Base-by-base conservation (phyloP, 1,140 invertebrate species). In the Steinernema khuongi region DNA sequence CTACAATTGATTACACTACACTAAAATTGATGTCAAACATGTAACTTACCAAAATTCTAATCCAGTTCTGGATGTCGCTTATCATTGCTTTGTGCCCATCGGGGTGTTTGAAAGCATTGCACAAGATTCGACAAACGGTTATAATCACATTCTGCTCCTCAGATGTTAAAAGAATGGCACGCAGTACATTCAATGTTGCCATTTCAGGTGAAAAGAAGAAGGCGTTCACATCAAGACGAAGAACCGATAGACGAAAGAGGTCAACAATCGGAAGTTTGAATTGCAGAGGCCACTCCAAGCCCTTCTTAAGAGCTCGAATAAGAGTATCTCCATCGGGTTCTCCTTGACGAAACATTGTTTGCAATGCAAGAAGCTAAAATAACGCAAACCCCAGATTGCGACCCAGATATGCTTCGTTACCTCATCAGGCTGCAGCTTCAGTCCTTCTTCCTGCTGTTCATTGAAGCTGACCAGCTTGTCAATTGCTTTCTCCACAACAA, bases 201-300 rank as follows among this genome's bases (percentile, higher is more conserved):
- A 67, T 44, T 71, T 41, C 71, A 32, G 33, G 60, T 1, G 76
- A 73, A 68, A 79, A 84, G 68, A 82, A 83, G 32, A 76, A 76
- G 29, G 68, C 36, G 43, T 84, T 83, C 1, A 84, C 28, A 2
- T 70, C 50, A 26, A 31, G 41, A 68, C 81, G 72, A 2, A 83
- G 71, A 1, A 83, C 66, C 1, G 81, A 81, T 22, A 82, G 29
- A 28, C 82, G 68, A 36, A 83, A 79, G 0, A 84, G 41, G 68
- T 83, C 83, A 0, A 84, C 32, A 11, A 79, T 70, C 18, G 81
- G 77, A 0, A 75, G 60, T 26, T 83, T 28, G 1, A 71, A 2
- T 18, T 83, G 74, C n/a, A 80, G 26, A 0, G 70, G 68, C 83
- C 82, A 83, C 22, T 79, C 36, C 18, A 80, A 67, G 28, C 41